phyloP scores from a whole-genome alignment of 1,140 invertebrate genomes.

The Scaptomyza pallida region DNA sequence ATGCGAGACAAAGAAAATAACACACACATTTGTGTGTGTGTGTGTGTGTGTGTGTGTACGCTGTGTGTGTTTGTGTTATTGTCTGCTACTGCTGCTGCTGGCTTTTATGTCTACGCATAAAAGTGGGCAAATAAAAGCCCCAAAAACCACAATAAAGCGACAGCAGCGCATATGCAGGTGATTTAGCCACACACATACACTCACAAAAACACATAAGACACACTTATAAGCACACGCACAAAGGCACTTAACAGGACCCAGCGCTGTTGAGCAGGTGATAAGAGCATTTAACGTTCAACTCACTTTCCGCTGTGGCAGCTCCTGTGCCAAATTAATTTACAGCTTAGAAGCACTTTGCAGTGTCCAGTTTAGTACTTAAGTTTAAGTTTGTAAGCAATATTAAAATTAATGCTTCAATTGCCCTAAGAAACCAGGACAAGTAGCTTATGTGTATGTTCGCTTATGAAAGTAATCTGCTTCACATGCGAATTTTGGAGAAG shows the following conservation, averaged over 20 bases:
- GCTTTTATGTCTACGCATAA: constrained; percentile 71
- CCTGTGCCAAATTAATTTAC: constrained; percentile 24
- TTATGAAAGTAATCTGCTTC: too few species aligned
- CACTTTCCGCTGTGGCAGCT: constrained; percentile 10
- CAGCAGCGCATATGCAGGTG: constrained; percentile 34
- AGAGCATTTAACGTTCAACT: constrained; percentile 57
- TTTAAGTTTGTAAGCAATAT: constrained; percentile 9
- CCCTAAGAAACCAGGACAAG: background rate
- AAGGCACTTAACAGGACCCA: background rate
- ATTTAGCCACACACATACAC: constrained; percentile 32
- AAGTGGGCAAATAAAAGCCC: constrained; percentile 73
- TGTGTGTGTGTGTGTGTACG: background rate
- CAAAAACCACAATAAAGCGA: constrained; percentile 74
- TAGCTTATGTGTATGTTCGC: too few species aligned
- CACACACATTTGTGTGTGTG: constrained; percentile 3
- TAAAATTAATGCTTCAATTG: background rate
- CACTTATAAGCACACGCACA: constrained; percentile 4
- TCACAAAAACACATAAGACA: background rate
- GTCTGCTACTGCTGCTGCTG: constrained; percentile 11
- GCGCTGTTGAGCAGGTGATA: constrained; percentile 46
- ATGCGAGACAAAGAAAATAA: constrained; percentile 41
- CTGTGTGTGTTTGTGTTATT: background rate
- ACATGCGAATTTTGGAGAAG: too few species aligned
- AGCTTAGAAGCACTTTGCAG: constrained; percentile 1
- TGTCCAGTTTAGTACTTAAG: constrained; percentile 5